Conservation (phyloP, 2,797 vertebrate genomes). For the Anguilla megastoma region DNA sequence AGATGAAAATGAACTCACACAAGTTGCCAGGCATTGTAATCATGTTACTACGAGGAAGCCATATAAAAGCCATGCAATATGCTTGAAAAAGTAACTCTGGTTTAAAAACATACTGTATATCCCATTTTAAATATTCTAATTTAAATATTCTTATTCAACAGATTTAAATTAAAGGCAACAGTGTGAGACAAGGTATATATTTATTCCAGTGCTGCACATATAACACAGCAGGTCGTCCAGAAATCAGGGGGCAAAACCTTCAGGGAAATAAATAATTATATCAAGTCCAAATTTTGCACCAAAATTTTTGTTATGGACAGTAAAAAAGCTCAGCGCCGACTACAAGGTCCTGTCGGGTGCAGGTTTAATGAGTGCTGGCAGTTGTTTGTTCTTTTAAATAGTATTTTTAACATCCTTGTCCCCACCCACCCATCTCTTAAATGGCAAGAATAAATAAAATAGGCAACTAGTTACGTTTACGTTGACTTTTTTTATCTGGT, state of each 20-base stretch:
- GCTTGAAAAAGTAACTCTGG: background rate
- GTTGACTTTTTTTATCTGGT: conserved; percentile 5
- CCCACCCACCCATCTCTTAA: background rate
- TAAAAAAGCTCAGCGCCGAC: too few species aligned
- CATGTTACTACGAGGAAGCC: conserved; percentile 48
- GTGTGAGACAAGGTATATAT: too few species aligned
- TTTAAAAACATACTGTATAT: conserved; percentile 40
- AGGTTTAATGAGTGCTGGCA: background rate
- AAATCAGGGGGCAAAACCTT: too few species aligned
- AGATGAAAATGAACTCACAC: conserved; percentile 48
- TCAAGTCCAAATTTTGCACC: conserved; percentile 37
- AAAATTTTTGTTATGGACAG: conserved; percentile 32
- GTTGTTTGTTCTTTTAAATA: background rate
- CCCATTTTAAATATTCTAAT: conserved; percentile 18
- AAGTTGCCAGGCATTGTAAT: conserved; percentile 53
- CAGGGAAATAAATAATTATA: too few species aligned
- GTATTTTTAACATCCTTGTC: background rate
- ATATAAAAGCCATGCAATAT: background rate
- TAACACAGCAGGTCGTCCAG: too few species aligned
- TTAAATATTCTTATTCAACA: background rate
- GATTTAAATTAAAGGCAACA: background rate
- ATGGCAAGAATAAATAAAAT: background rate
- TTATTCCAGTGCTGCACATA: too few species aligned
- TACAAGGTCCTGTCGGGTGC: background rate
- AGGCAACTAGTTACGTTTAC: background rate